Evolutionary conservation across 1,140 invertebrate species (phyloP), one percentile per base, ranked within the genome.

Genomic region (Euura saliciscinereae): DNA sequence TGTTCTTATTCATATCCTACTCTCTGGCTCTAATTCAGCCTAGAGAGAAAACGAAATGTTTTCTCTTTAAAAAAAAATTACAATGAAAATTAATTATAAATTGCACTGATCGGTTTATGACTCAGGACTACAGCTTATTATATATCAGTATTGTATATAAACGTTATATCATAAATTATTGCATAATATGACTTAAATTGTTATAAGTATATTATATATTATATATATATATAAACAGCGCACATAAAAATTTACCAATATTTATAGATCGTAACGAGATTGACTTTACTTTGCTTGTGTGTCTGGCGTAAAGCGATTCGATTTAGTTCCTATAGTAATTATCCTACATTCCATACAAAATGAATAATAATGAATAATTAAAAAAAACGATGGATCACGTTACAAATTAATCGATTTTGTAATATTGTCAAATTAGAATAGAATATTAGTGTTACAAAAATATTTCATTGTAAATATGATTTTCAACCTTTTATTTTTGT

Each of bases 251-350:
- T 28, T 8, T 42, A 4, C 11, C 11, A 11, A 44, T 67, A 42
- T 67, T 28, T 44, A 67, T 67, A 67, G 8, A 28, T 11, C 66
- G 42, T 10, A 7, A 67, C 4, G 10, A 67, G 7, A 42, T 67
- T 67, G 8, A 28, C 10, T 11, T 11, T 64, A 13, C 8, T 11
- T 11, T 67, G 28, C 66, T 67, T 67, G 66, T 44, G 28, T 28
- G 66, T 67, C 10, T 8, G 28, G 6, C 43, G 42, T 67, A 67
- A 67, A 67, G 42, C 42, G 28, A 42, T 44, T 67, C 10, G 42
- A 13, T 67, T 67, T 67, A 67, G 66, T 67, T 67, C 66, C 66
- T 67, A 67, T 44, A 67, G 8, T 3, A 67, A 67, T 42, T 67
- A 42, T 42, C 66, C 11, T 67, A 44, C 66, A 44, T 67, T 42